A percentile compares a stretch with the other conserved stretches of the same genome.
phyloP scores from a whole-genome alignment of 2,888 invertebrate species.

The Chymomyza fuscimana region DNA sequence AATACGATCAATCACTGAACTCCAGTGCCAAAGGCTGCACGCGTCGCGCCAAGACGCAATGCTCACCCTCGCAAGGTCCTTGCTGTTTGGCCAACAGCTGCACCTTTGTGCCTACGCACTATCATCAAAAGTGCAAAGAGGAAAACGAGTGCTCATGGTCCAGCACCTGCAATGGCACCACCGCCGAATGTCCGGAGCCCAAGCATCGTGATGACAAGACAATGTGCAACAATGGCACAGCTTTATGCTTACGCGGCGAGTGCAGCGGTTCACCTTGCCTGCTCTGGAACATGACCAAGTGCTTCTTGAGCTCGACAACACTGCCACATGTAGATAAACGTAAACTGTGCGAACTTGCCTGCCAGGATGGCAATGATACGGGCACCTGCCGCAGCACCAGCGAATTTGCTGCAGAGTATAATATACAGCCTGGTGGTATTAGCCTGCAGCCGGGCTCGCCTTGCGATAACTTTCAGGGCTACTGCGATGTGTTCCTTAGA shows the following conservation, averaged over 20 bases:
- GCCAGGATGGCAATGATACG: conserved; percentile 89
- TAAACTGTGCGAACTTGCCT: conserved; percentile 97
- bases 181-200: conserved; percentile 93
- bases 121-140: conserved; percentile 87
- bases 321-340: conserved; percentile 89
- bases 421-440: conserved; percentile 89
- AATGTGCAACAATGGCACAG: conserved; percentile 96
- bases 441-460: conserved; percentile 96
- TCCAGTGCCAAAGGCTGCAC: conserved; percentile 89
- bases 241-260: conserved; percentile 92
- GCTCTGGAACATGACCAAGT: conserved; percentile 95
- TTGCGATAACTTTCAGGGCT: conserved; percentile 99
- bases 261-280: conserved; percentile 97
- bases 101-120: conserved; percentile 85
- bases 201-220: conserved; percentile 91
- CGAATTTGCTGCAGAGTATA: conserved; percentile 88
- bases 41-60: conserved; percentile 86
- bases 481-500: conserved; percentile 99
- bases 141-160: conserved; percentile 95
- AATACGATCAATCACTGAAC: conserved; percentile 85
- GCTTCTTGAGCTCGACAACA: conserved; percentile 92
- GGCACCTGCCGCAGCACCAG: conserved; percentile 91
- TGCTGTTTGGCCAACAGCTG: conserved; percentile 93
- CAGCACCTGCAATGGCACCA: conserved; percentile 91
- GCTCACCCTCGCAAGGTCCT: conserved; percentile 97